Evolutionary conservation across 2,113 vertebrate genomes (phyloP), one percentile per base, ranked within the genome.

Genomic region (Puntigrus tetrazona): DNA sequence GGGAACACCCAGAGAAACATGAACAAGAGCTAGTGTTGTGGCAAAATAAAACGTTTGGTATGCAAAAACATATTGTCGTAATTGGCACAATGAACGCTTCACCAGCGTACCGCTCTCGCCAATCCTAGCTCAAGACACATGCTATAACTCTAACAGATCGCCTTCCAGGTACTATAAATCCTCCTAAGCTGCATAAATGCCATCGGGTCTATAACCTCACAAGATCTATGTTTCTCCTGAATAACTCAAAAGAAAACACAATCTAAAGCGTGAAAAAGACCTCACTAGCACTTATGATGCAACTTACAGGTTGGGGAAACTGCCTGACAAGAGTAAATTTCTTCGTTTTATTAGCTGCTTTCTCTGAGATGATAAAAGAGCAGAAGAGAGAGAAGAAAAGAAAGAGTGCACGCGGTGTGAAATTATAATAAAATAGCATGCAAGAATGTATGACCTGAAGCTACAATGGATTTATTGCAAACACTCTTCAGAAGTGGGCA

Each of bases 401-500:
- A n/a, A 9, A 70, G 36, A 41, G n/a, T n/a, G 70, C 22, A 25
- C 2, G 41, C 72, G n/a, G 25, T 74, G n/a, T 18, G 41, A 74
- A 74, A 74, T 74, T 7, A 74, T 11, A 74, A 29, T 45, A 47
- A 47, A 74, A n/a, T n/a, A n/a, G n/a, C 18, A 27, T 45, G 43
- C 36, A 27, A 18, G 63, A 67, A 67, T 67, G 16, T 29, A 29
- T 29, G 31, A 18, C 34, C 29, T 55, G 29, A 63, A 79, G 25
- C 38, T 43, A 63, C 36, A 79, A 45, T 31, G 34, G 38, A 63
- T 79, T 79, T 61, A 65, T 65, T 43, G 77, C 22, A 63, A 79
- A 79, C 38, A 45, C 14, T 45, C 57, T 20, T 61, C 7, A 1
- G 16, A 29, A 20, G 57, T 45, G 78, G n/a, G 18, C 78, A 45